These are phyloP conservation scores for Syngnathus rostellatus DNA, from an alignment of 2,797 vertebrate species.

Conservation along the genomic window DNA sequence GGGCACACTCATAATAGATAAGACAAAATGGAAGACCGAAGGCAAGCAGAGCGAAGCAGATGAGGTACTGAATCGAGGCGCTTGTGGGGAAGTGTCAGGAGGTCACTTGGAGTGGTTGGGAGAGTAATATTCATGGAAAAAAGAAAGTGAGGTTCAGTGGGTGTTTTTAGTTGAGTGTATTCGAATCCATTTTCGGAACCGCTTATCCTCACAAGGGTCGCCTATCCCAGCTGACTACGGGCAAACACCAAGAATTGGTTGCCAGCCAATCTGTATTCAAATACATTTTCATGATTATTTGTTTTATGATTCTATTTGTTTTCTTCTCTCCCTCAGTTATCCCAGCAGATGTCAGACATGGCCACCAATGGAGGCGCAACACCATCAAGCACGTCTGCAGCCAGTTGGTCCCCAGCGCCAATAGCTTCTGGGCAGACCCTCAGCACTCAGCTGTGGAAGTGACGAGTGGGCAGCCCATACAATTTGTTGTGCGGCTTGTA, in stretches of 20 bases:
- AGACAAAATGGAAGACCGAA: slow-evolving; percentile 24
- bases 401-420: slow-evolving; percentile 71
- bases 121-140: background rate
- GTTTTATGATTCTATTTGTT: too few species aligned
- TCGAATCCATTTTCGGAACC: too few species aligned
- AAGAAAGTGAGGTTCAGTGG: background rate
- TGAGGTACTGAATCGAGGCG: background rate
- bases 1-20: slow-evolving; percentile 47
- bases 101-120: background rate
- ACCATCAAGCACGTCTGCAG: slow-evolving; percentile 71
- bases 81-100: background rate
- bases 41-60: slow-evolving; percentile 4
- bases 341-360: slow-evolving; percentile 90
- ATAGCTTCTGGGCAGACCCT: slow-evolving; percentile 87
- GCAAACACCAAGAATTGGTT: too few species aligned
- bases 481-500: background rate
- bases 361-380: slow-evolving; percentile 65
- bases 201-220: too few species aligned
- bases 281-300: background rate
- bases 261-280: background rate
- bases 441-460: slow-evolving; percentile 98
- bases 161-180: background rate
- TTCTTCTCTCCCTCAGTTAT: slow-evolving; percentile 68
- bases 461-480: slow-evolving; percentile 43
- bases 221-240: too few species aligned